Percentiles rank a stretch among this genome's conserved stretches.
phyloP scores from a whole-genome alignment of 23 tunicate species.

The Diplosoma virens region DNA sequence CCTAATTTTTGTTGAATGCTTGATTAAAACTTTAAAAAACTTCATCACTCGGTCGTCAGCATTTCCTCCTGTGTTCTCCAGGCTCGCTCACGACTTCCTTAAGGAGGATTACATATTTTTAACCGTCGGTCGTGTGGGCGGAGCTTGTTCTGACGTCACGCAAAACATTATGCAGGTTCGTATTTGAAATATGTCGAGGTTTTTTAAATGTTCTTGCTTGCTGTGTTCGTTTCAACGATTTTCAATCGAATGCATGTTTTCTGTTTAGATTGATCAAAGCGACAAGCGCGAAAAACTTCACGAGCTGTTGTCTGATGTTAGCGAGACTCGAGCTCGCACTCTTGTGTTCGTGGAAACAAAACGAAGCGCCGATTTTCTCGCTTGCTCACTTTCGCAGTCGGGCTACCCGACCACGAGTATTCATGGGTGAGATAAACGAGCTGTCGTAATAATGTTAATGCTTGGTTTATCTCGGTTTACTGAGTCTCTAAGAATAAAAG shows the following conservation, averaged over 20 bases:
- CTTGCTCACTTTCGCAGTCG: slow-evolving; percentile 79
- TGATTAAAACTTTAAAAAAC: too few species aligned
- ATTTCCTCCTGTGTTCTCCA: too few species aligned
- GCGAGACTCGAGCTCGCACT: slow-evolving; percentile 70
- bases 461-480: too few species aligned
- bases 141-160: slow-evolving; percentile 96
- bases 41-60: too few species aligned
- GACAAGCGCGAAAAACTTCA: slow-evolving; percentile 76
- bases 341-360: slow-evolving; percentile 98
- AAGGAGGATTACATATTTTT: slow-evolving; percentile 82
- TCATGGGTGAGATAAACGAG: slow-evolving; percentile 76
- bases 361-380: slow-evolving; percentile 95
- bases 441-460: too few species aligned
- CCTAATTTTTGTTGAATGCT: too few species aligned
- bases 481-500: too few species aligned
- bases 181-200: too few species aligned
- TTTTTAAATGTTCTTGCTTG: too few species aligned
- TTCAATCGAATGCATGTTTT: too few species aligned
- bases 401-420: slow-evolving; percentile 94
- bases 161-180: slow-evolving; percentile 59
- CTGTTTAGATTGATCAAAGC: slow-evolving; percentile 54
- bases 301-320: slow-evolving; percentile 71
- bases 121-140: slow-evolving; percentile 94
- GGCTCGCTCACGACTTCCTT: slow-evolving; percentile 89
- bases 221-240: neutral